These are phyloP conservation scores for Tromatobia lineatoria DNA, from an alignment of 2,888 invertebrate genomes.

Conservation along the genomic window DNA sequence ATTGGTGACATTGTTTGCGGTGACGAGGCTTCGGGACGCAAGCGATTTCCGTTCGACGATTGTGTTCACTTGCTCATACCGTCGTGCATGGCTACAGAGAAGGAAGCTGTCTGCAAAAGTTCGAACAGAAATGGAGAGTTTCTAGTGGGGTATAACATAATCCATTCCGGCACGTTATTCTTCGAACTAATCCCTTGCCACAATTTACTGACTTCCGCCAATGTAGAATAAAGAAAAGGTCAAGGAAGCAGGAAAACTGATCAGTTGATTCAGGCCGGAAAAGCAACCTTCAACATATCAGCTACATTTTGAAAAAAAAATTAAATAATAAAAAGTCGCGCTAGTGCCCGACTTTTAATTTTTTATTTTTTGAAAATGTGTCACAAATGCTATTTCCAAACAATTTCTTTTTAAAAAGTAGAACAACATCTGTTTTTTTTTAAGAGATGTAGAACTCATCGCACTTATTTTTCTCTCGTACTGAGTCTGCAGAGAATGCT, in stretches of 20 bases:
- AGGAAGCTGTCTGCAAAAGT: background rate
- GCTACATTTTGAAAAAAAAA: too few species aligned
- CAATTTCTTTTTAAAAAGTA: too few species aligned
- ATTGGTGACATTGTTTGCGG: constrained; percentile 17
- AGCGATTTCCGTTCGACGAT: constrained; percentile 16
- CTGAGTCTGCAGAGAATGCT: too few species aligned
- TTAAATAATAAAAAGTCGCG: too few species aligned
- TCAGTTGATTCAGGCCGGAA: background rate
- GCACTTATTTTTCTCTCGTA: too few species aligned
- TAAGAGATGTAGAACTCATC: too few species aligned
- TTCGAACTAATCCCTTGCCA: background rate
- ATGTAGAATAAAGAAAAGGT: background rate
- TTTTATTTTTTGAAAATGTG: too few species aligned
- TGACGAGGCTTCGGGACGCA: background rate
- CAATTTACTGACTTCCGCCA: background rate
- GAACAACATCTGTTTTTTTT: too few species aligned
- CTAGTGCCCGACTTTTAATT: too few species aligned
- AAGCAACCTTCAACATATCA: too few species aligned
- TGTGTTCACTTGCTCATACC: background rate
- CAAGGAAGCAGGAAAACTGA: background rate
- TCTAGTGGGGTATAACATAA: background rate
- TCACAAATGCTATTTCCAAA: too few species aligned
- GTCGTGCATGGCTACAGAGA: too few species aligned
- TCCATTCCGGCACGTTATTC: background rate
- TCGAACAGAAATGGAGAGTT: background rate